A percentile compares a stretch with the other conserved stretches of the same genome.
Conservation (phyloP, 2,113 vertebrate species). For the Poeciliopsis prolifica region DNA sequence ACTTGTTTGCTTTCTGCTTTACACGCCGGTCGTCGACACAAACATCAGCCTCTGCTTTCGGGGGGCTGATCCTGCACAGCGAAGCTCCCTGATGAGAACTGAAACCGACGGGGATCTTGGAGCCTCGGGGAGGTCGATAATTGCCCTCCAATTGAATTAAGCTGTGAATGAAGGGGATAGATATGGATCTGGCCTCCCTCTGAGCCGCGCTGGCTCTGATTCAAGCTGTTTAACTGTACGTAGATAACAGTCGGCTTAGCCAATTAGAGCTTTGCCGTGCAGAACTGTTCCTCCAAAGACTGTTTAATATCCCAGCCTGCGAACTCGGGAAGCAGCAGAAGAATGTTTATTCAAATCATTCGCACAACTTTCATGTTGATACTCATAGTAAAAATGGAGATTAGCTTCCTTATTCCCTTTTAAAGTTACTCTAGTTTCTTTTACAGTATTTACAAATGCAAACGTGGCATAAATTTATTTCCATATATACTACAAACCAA, state of each 20-base stretch:
- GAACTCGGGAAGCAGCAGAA: slow-evolving; percentile 19
- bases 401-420: neutral
- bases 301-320: slow-evolving; percentile 35
- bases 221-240: slow-evolving; percentile 54
- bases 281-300: slow-evolving; percentile 38
- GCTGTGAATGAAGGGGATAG: slow-evolving; percentile 64
- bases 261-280: slow-evolving; percentile 48
- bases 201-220: slow-evolving; percentile 52
- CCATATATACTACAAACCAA: too few relatives aligned
- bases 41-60: slow-evolving; percentile 34
- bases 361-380: slow-evolving; percentile 22
- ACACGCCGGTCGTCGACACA: slow-evolving; percentile 50
- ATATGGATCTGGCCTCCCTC: slow-evolving; percentile 63
- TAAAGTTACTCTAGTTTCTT: neutral
- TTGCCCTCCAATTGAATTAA: slow-evolving; percentile 78
- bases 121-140: slow-evolving; percentile 72
- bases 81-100: slow-evolving; percentile 62
- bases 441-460: neutral
- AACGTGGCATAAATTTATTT: too few relatives aligned
- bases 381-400: neutral
- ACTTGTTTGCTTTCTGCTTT: slow-evolving; percentile 38
- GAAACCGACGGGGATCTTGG: slow-evolving; percentile 63
- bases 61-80: slow-evolving; percentile 11
- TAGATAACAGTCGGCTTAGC: slow-evolving; percentile 59
- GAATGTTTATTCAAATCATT: slow-evolving; percentile 30